Evolutionary conservation across 2,888 invertebrate genomes (phyloP), one percentile per base, ranked within the genome.

Genomic region (Sarcophaga carnaria): DNA sequence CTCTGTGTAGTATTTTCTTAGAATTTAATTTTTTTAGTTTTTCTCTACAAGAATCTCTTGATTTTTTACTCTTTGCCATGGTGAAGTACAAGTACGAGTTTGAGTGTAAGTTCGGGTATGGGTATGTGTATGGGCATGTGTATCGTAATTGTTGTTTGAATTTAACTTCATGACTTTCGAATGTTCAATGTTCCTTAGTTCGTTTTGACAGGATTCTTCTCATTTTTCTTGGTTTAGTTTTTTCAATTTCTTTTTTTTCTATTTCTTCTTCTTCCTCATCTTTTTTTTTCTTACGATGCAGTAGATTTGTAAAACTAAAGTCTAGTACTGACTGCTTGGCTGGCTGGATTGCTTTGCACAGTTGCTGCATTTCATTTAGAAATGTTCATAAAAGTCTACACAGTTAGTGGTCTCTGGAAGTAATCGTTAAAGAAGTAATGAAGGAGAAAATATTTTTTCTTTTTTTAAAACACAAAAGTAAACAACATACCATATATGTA

Each of bases 321-420:
- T 27, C 14, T 71, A 4, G 27, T 66, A 54, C 54, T 54, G 14
- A 2, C 4, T 54, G 54, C 4, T 3, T 54, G 17, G 11, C 14
- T 54, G 17, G 54, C 54, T 54, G 54, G 14, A 17, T 12, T 14
- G 2, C 45, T 22, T 67, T 45, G 22, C 1, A n/a, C 54, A 54
- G 37, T 20, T 60, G 45, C 4, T 64, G 37, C 20, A 8, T 60
- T 49, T 37, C 20, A 17, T 6, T 78, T 59, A 25, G 5, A 66
- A 63, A 22, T 45, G 5, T 64, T 82, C 4, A 66, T 45, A 59
- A 25, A 27, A 54, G 17, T 69, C 47, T 37, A 80, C 76, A 10
- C 80, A 62, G 80, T 63, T 70, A 67, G 80, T 81, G 80, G 85
- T 77, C 67, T 45, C n/a, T 75, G 14, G 14, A 37, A 8, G 14